These are phyloP conservation scores for Lates japonicus DNA, from an alignment of 2,797 vertebrate species.

Conservation along the genomic window DNA sequence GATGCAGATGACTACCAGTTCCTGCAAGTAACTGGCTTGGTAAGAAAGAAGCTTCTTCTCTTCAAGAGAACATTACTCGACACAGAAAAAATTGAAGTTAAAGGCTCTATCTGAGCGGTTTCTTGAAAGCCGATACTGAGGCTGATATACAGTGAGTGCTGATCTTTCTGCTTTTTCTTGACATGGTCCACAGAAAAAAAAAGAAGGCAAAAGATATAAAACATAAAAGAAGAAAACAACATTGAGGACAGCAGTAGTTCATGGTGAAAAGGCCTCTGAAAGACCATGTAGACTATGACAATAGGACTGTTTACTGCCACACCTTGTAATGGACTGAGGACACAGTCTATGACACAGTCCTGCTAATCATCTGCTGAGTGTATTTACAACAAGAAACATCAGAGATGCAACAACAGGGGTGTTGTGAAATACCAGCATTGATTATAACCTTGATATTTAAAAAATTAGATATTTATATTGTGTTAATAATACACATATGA, in stretches of 20 bases:
- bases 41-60: slow-evolving; percentile 2
- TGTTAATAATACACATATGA: no score
- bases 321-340: slow-evolving; percentile 5
- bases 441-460: no score
- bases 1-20: slow-evolving; percentile 47
- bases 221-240: neutral
- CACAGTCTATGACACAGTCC: slow-evolving; percentile 27
- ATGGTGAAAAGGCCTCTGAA: slow-evolving; percentile 3
- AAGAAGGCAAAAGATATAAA: neutral
- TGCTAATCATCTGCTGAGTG: slow-evolving; percentile 31
- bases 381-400: slow-evolving; percentile 40
- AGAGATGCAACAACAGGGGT: no score
- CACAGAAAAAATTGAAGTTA: neutral
- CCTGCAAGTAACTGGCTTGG: slow-evolving; percentile 5
- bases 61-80: neutral
- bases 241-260: neutral
- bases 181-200: neutral
- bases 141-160: neutral
- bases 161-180: neutral
- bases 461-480: no score
- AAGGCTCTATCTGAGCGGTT: neutral
- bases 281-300: neutral
- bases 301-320: neutral
- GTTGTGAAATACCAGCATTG: no score
- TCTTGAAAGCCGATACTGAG: neutral